Evolutionary conservation across 2,113 vertebrate genomes (phyloP).

Genomic region (Protomyctophum bolini): DNA sequence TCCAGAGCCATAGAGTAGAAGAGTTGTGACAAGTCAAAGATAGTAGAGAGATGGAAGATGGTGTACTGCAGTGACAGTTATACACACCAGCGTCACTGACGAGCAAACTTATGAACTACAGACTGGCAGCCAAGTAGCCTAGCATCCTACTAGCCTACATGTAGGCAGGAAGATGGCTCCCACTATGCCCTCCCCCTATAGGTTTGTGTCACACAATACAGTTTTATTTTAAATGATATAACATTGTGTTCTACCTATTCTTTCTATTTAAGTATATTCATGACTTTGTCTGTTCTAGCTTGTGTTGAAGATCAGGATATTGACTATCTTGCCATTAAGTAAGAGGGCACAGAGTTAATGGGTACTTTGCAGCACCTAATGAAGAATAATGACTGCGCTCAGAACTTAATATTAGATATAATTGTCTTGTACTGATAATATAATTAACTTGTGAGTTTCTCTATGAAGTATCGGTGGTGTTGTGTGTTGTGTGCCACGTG

Average conservation of each 20-base stretch:
- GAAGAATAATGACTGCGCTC: conserved; percentile 46
- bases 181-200: background rate
- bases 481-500: background rate
- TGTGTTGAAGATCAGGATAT: conserved; percentile 14
- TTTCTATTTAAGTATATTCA: background rate
- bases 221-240: no score
- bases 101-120: no score
- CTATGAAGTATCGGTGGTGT: background rate
- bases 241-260: conserved; percentile 18
- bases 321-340: conserved; percentile 41
- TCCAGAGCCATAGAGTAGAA: no score
- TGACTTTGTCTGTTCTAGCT: conserved; percentile 7
- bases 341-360: conserved; percentile 46
- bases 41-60: no score
- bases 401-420: conserved; percentile 46
- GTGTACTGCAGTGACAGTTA: no score
- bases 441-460: conserved; percentile 19
- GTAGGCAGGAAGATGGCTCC: no score
- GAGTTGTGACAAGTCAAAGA: no score
- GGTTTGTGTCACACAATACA: background rate
- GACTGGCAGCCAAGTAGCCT: no score
- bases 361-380: conserved; percentile 54
- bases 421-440: conserved; percentile 34
- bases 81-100: no score
- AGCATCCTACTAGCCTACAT: no score